Percentiles rank a stretch among this genome's conserved stretches.
Evolutionary conservation across 2,888 invertebrate genomes (phyloP).

Genomic region (Autographa gamma): DNA sequence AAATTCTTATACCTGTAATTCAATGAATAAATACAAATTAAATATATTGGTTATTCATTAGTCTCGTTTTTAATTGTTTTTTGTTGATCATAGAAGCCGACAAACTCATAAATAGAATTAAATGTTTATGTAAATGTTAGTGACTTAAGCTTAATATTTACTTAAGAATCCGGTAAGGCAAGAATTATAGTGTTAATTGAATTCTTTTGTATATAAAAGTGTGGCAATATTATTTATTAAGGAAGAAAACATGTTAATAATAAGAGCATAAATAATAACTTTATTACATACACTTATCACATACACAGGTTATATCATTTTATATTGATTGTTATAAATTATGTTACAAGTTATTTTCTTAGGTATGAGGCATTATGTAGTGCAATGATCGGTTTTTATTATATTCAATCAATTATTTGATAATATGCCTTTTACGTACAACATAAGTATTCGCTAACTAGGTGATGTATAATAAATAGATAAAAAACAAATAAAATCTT

Average conservation of each 20-base stretch:
- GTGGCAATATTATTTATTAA: background rate
- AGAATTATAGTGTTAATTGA: background rate
- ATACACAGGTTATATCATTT: background rate
- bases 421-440: too few species aligned
- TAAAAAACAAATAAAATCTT: too few species aligned
- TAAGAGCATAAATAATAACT: background rate
- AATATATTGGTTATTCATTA: too few species aligned
- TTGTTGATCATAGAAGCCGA: background rate
- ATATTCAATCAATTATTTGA: too few species aligned
- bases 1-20: constrained; percentile 25
- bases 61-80: background rate
- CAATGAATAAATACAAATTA: background rate
- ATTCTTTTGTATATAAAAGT: background rate
- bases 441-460: too few species aligned
- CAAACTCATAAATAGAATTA: background rate
- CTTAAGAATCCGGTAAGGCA: background rate
- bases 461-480: too few species aligned
- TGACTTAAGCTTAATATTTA: background rate
- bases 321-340: background rate
- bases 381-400: too few species aligned
- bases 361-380: background rate
- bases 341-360: background rate
- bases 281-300: background rate
- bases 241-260: background rate
- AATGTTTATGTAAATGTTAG: background rate